phyloP scores from a whole-genome alignment of 2,797 vertebrate species.

The Lepus oiostolus region DNA sequence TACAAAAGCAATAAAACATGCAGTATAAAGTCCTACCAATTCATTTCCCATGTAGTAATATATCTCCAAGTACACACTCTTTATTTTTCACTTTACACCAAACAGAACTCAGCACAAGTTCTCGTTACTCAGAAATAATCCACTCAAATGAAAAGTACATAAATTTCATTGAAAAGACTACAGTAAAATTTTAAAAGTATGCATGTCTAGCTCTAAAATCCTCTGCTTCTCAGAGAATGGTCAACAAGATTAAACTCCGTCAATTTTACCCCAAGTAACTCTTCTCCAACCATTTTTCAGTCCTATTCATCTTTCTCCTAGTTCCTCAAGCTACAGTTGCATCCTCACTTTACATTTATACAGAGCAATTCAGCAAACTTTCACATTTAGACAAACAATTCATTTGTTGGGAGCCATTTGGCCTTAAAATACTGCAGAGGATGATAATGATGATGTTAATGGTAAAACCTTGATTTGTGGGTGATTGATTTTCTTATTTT shows the following conservation, averaged over 20 bases:
- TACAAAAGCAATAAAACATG: not conserved
- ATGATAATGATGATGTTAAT: not conserved
- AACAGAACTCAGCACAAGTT: not conserved
- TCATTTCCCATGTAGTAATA: not conserved
- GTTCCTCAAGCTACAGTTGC: not conserved
- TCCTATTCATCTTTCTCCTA: not conserved
- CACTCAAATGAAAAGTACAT: not conserved
- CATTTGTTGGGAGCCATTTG: not conserved
- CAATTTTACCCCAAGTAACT: not conserved
- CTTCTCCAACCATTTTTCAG: not conserved
- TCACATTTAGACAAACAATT: not conserved
- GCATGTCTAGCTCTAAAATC: not conserved
- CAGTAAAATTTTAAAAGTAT: not conserved
- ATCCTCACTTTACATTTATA: not conserved
- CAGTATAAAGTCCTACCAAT: not conserved
- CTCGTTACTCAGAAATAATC: not conserved
- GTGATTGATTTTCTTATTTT: not conserved
- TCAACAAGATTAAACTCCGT: not conserved
- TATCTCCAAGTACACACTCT: not conserved
- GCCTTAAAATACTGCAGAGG: not conserved
- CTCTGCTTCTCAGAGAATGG: not conserved
- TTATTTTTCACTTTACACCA: not conserved
- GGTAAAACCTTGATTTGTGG: not conserved
- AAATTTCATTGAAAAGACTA: slow-evolving; percentile 7
- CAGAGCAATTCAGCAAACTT: not conserved